Conservation (phyloP, 92 coral and sea anemone species). For the Epizoanthus rinbou region DNA sequence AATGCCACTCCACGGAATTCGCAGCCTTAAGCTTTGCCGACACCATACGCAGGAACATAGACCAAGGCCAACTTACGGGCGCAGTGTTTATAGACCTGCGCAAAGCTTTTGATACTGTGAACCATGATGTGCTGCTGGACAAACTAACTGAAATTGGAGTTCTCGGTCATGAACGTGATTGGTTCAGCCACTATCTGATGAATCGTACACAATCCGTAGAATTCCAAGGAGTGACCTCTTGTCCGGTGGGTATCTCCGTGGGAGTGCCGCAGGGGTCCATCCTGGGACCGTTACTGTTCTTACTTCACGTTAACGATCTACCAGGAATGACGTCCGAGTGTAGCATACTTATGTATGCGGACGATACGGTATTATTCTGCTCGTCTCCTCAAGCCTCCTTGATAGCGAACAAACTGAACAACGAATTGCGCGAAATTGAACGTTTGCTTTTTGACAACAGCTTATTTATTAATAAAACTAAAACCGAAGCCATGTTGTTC, state of each 20-base stretch:
- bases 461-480: slow-evolving; percentile 45
- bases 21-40: slow-evolving; percentile 42
- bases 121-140: slow-evolving; percentile 11
- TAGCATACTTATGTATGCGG: too few relatives aligned
- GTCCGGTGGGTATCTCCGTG: neutral
- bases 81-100: slow-evolving; percentile 46
- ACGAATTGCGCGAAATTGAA: too few relatives aligned
- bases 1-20: slow-evolving; percentile 48
- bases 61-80: slow-evolving; percentile 29
- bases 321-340: slow-evolving; percentile 8
- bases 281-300: too few relatives aligned
- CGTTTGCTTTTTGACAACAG: too few relatives aligned
- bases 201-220: slow-evolving; percentile 22
- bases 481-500: slow-evolving; percentile 67
- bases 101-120: too few relatives aligned
- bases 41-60: slow-evolving; percentile 32
- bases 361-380: slow-evolving; percentile 8
- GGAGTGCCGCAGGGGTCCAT: slow-evolving; percentile 46
- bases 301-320: slow-evolving; percentile 37
- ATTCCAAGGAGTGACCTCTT: slow-evolving; percentile 1
- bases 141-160: slow-evolving; percentile 36
- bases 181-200: slow-evolving; percentile 40
- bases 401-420: slow-evolving; percentile 31
- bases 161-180: slow-evolving; percentile 3
- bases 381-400: too few relatives aligned